Evolutionary conservation across 30 jellyfish, hydroid and myxozoan genomes (phyloP).

Genomic region (Aurelia aurita complex sp. Pacific): DNA sequence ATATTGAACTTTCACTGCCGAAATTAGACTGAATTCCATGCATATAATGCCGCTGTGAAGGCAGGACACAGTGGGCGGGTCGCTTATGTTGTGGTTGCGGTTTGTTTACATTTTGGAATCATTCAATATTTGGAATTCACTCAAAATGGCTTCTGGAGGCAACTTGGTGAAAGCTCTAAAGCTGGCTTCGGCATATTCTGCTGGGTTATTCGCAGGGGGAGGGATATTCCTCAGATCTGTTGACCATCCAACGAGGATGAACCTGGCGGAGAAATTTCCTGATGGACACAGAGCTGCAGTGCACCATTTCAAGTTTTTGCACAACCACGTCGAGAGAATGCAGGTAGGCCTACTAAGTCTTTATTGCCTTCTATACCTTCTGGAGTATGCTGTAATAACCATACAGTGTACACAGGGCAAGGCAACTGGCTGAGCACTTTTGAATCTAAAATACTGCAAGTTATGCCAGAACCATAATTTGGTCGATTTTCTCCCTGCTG

Average conservation of each 20-base stretch:
- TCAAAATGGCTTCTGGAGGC: conserved; percentile 26
- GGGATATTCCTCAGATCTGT: conserved; percentile 1
- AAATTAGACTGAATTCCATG: too few species aligned
- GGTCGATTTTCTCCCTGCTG: too few species aligned
- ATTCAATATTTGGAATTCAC: too few species aligned
- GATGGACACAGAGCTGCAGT: conserved; percentile 18
- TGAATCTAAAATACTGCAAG: not conserved
- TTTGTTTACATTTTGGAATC: too few species aligned
- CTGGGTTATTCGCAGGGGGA: conserved; percentile 23
- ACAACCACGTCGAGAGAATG: conserved; percentile 19
- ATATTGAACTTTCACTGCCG: too few species aligned
- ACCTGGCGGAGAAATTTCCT: not conserved
- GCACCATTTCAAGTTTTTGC: conserved; percentile 16
- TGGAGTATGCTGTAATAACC: too few species aligned
- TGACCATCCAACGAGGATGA: conserved; percentile 8
- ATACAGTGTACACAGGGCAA: too few species aligned
- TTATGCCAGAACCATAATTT: too few species aligned
- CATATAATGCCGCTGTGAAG: too few species aligned
- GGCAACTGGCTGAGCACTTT: not conserved
- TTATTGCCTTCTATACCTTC: too few species aligned
- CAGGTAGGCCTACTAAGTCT: not conserved
- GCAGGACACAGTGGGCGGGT: too few species aligned
- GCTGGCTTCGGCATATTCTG: conserved; percentile 13
- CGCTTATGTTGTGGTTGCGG: too few species aligned
- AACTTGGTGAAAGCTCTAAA: not conserved